Evolutionary conservation across 2,797 vertebrate species (phyloP).

Genomic region (Apodemus agrarius): DNA sequence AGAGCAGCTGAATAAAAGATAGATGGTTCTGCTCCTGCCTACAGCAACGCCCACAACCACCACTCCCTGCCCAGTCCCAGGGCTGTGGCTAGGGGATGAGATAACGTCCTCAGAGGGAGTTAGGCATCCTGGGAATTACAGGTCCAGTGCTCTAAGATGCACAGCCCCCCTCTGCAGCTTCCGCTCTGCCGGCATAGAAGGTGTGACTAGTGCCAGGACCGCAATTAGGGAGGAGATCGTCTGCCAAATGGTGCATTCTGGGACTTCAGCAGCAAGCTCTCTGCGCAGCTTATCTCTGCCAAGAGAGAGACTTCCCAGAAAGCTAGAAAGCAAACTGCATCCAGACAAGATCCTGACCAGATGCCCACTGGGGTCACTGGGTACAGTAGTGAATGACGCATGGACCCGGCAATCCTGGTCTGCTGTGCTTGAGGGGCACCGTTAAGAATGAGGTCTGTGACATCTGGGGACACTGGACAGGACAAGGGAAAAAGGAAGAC

Average conservation of each 20-base stretch:
- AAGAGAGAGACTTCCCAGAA: constrained; percentile 55
- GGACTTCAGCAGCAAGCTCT: neutral
- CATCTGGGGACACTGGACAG: neutral
- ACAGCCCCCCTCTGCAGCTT: neutral
- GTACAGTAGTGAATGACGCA: neutral
- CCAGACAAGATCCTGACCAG: neutral
- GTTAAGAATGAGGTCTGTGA: neutral
- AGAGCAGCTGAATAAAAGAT: neutral
- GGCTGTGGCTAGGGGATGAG: neutral
- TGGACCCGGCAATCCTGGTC: neutral
- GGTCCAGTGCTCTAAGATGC: neutral
- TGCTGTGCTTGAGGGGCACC: neutral
- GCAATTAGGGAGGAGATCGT: constrained; percentile 41
- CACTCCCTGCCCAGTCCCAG: neutral
- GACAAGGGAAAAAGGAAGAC: neutral
- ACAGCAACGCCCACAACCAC: neutral
- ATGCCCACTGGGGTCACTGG: neutral
- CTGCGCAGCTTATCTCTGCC: constrained; percentile 34
- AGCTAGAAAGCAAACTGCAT: constrained; percentile 1
- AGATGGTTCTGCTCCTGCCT: too few relatives aligned
- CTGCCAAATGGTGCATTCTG: constrained; percentile 52
- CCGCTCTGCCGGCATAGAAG: neutral
- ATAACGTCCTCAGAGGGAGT: neutral
- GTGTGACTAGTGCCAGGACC: neutral
- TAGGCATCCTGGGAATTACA: neutral